These are phyloP conservation scores for Peromyscus californicus DNA, from an alignment of 2,113 vertebrate species.

Conservation along the genomic window DNA sequence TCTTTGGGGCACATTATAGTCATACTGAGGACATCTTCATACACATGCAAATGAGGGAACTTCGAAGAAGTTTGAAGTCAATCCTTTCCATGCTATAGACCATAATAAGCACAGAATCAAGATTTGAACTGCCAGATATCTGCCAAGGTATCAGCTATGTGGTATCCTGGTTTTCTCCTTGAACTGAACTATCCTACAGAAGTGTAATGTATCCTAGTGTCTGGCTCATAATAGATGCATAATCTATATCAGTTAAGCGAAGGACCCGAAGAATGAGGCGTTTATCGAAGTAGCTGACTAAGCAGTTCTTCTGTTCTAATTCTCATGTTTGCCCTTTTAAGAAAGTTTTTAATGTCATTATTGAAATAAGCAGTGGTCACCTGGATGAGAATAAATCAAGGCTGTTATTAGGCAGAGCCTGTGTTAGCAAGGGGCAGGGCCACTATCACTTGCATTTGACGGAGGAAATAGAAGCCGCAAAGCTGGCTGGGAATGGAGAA, in stretches of 20 bases:
- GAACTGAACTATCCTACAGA: slow-evolving; percentile 26
- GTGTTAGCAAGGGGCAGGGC: neutral
- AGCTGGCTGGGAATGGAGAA: neutral
- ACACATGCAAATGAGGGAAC: neutral
- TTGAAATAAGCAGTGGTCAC: slow-evolving; percentile 43
- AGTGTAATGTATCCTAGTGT: slow-evolving; percentile 41
- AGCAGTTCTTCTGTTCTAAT: slow-evolving; percentile 27
- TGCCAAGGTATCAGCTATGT: neutral
- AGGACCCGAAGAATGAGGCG: neutral
- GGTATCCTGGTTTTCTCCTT: slow-evolving; percentile 52
- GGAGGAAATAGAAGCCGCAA: neutral
- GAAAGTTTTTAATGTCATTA: slow-evolving; percentile 28
- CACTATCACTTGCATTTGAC: neutral
- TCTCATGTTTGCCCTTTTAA: slow-evolving; percentile 28
- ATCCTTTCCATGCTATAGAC: neutral
- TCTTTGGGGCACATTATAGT: slow-evolving; percentile 34
- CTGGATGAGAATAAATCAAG: slow-evolving; percentile 6
- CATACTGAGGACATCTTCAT: neutral
- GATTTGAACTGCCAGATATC: slow-evolving; percentile 12
- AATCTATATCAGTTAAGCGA: slow-evolving; percentile 15
- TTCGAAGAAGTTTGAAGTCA: slow-evolving; percentile 20
- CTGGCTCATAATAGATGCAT: neutral
- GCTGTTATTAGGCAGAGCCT: slow-evolving; percentile 1
- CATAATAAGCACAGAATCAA: slow-evolving; percentile 25
- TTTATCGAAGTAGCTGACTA: neutral